Base-by-base conservation (phyloP, 92 coral and sea anemone genomes). In the Zoanthus gigantus region DNA sequence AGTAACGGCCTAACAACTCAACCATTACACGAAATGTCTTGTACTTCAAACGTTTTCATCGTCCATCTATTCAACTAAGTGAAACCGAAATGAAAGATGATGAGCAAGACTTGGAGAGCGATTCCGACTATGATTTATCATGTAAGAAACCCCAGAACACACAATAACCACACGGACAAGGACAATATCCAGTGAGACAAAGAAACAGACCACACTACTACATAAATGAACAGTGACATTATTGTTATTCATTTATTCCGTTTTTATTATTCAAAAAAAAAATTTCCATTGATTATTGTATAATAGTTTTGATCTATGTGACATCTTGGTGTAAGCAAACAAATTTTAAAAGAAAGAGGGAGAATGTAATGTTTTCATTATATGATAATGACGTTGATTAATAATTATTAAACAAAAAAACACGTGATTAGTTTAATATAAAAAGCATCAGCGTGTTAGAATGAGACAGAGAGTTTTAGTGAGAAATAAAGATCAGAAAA, bases 11-110 rank as follows among this genome's bases (percentile, higher is more conserved):
- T 69, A 42, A 69, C 74, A 69, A 12, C 54, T 72, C 77, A 72
- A 37, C 30, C 50, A 44, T 72, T 23, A 23, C 23, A 23, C 23
- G 23, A 23, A 23, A 23, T 23, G 23, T 23, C 23, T 23, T 23
- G 23, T 23, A 23, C 23, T 23, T 23, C 23, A 23, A 23, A 23
- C 23, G 23, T 23, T 23, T 23, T 23, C 23, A 23, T 23, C 23
- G 23, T 23, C 23, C 23, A 23, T 23, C 23, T 23, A 23, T 23
- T 23, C 23, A 23, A 47, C 52, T 47, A 47, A 72, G 54, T 72
- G 77, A 72, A 72, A 72, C 50, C 77, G 77, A 72, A 72, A 72
- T 72, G 77, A 23, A 48, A 42, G 77, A 72, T 72, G 77, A 72
- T 12, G 56, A 72, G 74, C 74, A 23, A 23, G 23, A 23, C 23